Conservation (phyloP, 1,140 invertebrate species). For the Trichonephila clavata region DNA sequence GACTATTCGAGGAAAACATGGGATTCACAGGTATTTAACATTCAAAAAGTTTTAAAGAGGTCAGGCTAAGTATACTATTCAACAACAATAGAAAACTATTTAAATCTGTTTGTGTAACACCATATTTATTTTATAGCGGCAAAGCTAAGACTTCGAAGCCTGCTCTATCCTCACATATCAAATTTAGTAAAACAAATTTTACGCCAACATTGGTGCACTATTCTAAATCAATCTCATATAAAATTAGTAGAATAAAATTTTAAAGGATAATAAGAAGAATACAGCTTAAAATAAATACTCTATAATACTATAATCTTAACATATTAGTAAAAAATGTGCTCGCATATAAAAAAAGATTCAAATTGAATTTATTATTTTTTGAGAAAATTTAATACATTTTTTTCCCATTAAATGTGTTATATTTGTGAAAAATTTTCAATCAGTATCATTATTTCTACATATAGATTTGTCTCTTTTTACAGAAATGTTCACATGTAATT, state of each 20-base stretch:
- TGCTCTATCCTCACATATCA: not conserved
- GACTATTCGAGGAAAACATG: not conserved
- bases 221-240: not conserved
- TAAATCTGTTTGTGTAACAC: not conserved
- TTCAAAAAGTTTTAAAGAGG: not conserved
- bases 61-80: slow-evolving; percentile 33
- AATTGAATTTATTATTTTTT: no score
- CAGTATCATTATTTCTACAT: no score
- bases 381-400: no score
- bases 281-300: no score
- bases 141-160: slow-evolving; percentile 49
- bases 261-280: no score
- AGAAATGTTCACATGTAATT: no score
- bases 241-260: not conserved
- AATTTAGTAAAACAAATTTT: not conserved
- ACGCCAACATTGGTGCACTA: not conserved
- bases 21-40: not conserved
- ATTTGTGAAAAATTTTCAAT: no score
- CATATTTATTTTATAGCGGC: not conserved
- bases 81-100: slow-evolving; percentile 56
- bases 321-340: no score
- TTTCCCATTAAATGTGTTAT: no score
- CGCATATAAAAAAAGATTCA: no score
- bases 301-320: no score
- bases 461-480: no score